Conservation (phyloP, 2,888 invertebrate genomes). For the Megaustenia siamemsis region DNA sequence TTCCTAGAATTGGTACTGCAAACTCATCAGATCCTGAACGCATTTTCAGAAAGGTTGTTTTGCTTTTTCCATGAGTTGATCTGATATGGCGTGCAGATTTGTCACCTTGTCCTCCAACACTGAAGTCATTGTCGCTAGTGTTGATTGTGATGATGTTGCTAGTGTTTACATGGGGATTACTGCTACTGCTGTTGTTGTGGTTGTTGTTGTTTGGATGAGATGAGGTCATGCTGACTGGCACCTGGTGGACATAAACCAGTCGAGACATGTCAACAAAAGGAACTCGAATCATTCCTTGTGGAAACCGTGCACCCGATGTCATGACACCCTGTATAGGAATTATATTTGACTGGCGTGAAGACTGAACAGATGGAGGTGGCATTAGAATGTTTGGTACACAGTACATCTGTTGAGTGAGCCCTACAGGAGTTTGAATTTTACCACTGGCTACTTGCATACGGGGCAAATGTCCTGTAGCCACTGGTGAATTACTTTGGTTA, state of each 20-base stretch:
- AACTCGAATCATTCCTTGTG: constrained; percentile 53
- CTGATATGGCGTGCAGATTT: constrained; percentile 36
- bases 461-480: constrained; percentile 25
- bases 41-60: constrained; percentile 47
- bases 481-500: background rate
- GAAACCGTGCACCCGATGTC: constrained; percentile 40
- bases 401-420: constrained; percentile 49
- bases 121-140: constrained; percentile 52
- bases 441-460: constrained; percentile 36
- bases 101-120: constrained; percentile 39
- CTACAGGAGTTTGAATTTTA: constrained; percentile 40
- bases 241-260: constrained; percentile 47
- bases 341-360: constrained; percentile 31
- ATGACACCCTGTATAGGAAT: constrained; percentile 44
- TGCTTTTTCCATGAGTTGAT: constrained; percentile 26
- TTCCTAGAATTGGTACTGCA: constrained; percentile 41
- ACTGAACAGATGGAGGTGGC: constrained; percentile 44
- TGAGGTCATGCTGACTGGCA: constrained; percentile 43
- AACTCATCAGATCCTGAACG: constrained; percentile 46
- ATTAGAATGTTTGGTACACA: constrained; percentile 52
- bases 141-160: constrained; percentile 53
- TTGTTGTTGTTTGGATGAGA: constrained; percentile 47
- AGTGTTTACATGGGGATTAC: constrained; percentile 53
- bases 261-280: constrained; percentile 54
- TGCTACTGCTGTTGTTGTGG: constrained; percentile 54